These are phyloP conservation scores for Erebia aethiops DNA, from an alignment of 2,888 invertebrate genomes.

Conservation along the genomic window DNA sequence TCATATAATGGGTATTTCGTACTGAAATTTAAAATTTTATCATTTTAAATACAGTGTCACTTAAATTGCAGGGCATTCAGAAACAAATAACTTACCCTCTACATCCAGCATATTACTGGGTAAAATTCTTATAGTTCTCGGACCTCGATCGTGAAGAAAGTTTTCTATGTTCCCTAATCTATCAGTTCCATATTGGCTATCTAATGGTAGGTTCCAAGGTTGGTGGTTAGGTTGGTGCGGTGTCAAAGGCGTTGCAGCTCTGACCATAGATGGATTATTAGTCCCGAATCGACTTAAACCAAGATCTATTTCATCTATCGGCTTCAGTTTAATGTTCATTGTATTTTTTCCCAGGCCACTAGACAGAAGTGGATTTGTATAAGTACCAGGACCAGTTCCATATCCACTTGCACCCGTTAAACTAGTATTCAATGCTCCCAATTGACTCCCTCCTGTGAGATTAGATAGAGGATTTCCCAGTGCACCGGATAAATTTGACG, in stretches of 20 bases:
- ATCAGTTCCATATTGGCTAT: slow-evolving; percentile 84
- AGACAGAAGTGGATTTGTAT: slow-evolving; percentile 85
- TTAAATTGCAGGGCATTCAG: not conserved
- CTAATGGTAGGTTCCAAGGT: slow-evolving; percentile 83
- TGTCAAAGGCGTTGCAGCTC: slow-evolving; percentile 85
- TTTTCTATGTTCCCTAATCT: slow-evolving; percentile 81
- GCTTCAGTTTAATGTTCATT: slow-evolving; percentile 87
- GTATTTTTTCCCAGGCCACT: slow-evolving; percentile 82
- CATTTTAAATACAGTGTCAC: slow-evolving; percentile 28
- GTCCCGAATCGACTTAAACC: slow-evolving; percentile 83
- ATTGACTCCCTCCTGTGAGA: slow-evolving; percentile 68
- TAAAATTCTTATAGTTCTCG: slow-evolving; percentile 80
- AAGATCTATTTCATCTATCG: slow-evolving; percentile 88
- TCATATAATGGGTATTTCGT: slow-evolving; percentile 80
- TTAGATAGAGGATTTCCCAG: slow-evolving; percentile 72
- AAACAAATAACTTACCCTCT: slow-evolving; percentile 63
- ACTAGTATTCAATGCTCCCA: slow-evolving; percentile 71
- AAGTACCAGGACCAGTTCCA: slow-evolving; percentile 77
- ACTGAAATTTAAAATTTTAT: slow-evolving; percentile 57
- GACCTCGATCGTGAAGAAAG: slow-evolving; percentile 83
- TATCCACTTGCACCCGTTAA: slow-evolving; percentile 66
- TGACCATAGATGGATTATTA: slow-evolving; percentile 69
- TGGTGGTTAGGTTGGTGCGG: slow-evolving; percentile 77
- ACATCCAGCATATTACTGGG: slow-evolving; percentile 75
- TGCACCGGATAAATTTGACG: slow-evolving; percentile 69